These are phyloP conservation scores for Grammomys surdaster DNA, from an alignment of 2,113 vertebrate genomes.

Conservation along the genomic window DNA sequence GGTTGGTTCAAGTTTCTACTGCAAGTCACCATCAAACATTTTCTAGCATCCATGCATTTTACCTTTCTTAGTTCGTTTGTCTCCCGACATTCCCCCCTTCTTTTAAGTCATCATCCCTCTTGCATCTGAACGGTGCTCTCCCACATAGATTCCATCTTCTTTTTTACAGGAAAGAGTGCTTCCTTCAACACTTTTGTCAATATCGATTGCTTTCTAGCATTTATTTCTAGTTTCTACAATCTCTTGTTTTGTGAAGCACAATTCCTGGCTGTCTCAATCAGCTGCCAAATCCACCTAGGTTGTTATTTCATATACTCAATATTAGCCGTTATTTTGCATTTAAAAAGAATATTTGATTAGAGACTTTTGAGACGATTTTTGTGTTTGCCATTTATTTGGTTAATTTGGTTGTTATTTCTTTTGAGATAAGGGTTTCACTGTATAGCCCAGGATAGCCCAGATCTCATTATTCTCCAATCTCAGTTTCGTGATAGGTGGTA, in stretches of 20 bases:
- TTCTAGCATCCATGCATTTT: neutral
- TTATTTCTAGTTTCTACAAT: neutral
- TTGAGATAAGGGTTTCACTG: neutral
- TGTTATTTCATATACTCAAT: neutral
- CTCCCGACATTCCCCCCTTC: neutral
- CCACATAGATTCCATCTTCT: neutral
- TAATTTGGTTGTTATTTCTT: neutral
- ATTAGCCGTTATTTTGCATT: neutral
- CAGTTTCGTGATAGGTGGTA: neutral
- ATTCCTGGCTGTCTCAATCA: neutral
- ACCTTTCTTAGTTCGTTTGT: neutral
- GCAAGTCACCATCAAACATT: neutral
- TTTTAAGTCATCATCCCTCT: neutral
- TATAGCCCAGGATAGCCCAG: neutral
- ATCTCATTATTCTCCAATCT: neutral
- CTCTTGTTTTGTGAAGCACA: conserved; percentile 38
- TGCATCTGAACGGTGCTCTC: neutral
- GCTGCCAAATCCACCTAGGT: neutral
- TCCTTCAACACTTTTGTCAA: neutral
- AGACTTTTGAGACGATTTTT: neutral
- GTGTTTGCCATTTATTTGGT: neutral
- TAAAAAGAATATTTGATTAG: neutral
- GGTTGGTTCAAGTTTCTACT: neutral
- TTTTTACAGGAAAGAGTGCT: neutral
- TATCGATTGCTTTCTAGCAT: neutral